Evolutionary conservation across 2,888 invertebrate species (phyloP), one percentile per base, ranked within the genome.

Genomic region (Ophioninae sp.): DNA sequence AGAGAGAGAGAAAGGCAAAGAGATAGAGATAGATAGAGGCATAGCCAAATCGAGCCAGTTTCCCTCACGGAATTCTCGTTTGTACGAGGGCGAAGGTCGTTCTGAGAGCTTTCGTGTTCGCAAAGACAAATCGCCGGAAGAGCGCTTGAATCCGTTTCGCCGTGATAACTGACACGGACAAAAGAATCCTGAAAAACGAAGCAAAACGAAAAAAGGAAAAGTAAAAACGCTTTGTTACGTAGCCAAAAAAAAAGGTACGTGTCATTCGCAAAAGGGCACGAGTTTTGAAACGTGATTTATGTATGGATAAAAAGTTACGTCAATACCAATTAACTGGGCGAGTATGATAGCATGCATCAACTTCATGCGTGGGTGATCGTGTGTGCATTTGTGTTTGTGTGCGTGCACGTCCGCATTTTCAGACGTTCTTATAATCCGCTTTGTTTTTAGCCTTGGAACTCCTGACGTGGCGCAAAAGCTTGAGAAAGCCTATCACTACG

Each of bases 71-170:
- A 37, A 67, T 56, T 51, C 59, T 64, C 23, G 44, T 71, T 67
- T 61, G 72, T 67, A 61, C 39, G 30, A 30, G 56, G 51, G 73
- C 41, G 63, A 81, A 81, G 81, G 81, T 73, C 77, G 61, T 30
- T 30, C 51, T 9, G 6, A 44, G 23, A 56, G 73, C 51, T 68
- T 73, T 79, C 75, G 51, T 75, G 74, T 23, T 71, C 58, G 23
- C 13, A 9, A 17, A 69, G 39, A 51, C 37, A 68, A 44, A 79
- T 41, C 17, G 56, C 61, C 61, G 44, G 68, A 30, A 63, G 73
- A 37, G 30, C 61, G 44, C n/a, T 41, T 51, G 37, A 6, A 73
- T n/a, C 10, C 44, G 20, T 61, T 23, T 37, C n/a, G 1, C 58
- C 41, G 56, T 20, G 68, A 78, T 73, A 77, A 68, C 64, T 75